Conservation (phyloP, 2,888 invertebrate species). For the Macaria liturata region DNA sequence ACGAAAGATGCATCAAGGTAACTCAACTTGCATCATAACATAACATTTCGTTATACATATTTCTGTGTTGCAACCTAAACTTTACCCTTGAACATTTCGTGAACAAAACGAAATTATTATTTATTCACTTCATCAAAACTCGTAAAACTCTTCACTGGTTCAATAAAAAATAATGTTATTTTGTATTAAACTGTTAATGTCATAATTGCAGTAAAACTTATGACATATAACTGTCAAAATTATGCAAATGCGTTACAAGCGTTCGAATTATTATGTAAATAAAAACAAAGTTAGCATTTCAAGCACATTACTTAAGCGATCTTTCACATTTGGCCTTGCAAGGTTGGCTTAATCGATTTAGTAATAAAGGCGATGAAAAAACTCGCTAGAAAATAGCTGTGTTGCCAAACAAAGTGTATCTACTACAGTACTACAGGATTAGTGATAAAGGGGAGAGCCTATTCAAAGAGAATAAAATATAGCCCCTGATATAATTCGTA, state of each 20-base stretch:
- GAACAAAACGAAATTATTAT: too few species aligned
- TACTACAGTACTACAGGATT: too few species aligned
- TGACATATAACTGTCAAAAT: constrained; percentile 14
- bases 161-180: background rate
- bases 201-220: constrained; percentile 7
- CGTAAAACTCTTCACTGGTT: too few species aligned
- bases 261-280: constrained; percentile 24
- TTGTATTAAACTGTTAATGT: background rate
- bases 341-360: constrained; percentile 10
- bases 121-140: too few species aligned
- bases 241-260: constrained; percentile 15
- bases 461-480: too few species aligned
- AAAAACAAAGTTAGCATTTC: constrained; percentile 11
- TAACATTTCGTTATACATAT: too few species aligned
- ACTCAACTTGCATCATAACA: too few species aligned
- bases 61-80: too few species aligned
- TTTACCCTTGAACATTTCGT: too few species aligned
- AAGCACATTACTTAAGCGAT: constrained; percentile 15
- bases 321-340: constrained; percentile 20
- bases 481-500: too few species aligned
- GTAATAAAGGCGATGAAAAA: constrained; percentile 8
- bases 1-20: too few species aligned
- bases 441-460: too few species aligned
- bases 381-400: constrained; percentile 4
- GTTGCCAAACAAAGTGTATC: constrained; percentile 11